Base-by-base conservation (phyloP, 1,140 invertebrate species). In the Rhagoletis zephyria region DNA sequence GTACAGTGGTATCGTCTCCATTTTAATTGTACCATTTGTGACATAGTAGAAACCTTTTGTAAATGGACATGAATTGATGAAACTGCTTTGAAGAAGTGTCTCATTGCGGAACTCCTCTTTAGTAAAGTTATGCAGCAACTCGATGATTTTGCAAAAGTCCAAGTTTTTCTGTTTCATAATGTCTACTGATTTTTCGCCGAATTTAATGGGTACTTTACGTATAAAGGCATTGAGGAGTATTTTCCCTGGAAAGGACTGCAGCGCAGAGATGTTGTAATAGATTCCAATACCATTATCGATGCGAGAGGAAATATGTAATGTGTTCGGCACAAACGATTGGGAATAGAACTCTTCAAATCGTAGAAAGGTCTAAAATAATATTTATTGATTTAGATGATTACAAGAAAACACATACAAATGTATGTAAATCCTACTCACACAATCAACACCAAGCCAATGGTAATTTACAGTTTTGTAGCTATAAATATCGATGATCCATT, bases 101-200 rank as follows among this genome's bases (percentile, higher is more conserved):
- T 77, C 59, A 19, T 63, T 51, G 1, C 30, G 42, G 16, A 1
- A 56, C 19, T 48, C 56, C n/a, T 85, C 40, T 9, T 45, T 64
- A 3, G 86, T 70, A 3, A 85, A 42, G 59, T 88, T 88, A 16
- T 61, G 48, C n/a, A 87, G 4, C 16, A 59, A 4, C 40, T 88
- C 88, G n/a, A 88, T 51, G 40, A 48, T 74, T 70, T 88, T 88
- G 48, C 88, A 88, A 59, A 88, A 88, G 40, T 88, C 88, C 16
- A 88, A 74, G 61, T 88, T 88, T 63, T 85, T 81, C 40, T 61
- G 5, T 48, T 87, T 87, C 1, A 65, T n/a, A 48, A 87, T 60
- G 19, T 87, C 59, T 1, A 60, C 14, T 16, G 88, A 65, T 30
- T 61, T 40, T 40, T 60, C 59, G 42, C 40, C 77, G 14, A 67